Percentiles rank a stretch among this genome's conserved stretches.
phyloP scores from a whole-genome alignment of 2,797 vertebrate species.

The Fundulus diaphanus region DNA sequence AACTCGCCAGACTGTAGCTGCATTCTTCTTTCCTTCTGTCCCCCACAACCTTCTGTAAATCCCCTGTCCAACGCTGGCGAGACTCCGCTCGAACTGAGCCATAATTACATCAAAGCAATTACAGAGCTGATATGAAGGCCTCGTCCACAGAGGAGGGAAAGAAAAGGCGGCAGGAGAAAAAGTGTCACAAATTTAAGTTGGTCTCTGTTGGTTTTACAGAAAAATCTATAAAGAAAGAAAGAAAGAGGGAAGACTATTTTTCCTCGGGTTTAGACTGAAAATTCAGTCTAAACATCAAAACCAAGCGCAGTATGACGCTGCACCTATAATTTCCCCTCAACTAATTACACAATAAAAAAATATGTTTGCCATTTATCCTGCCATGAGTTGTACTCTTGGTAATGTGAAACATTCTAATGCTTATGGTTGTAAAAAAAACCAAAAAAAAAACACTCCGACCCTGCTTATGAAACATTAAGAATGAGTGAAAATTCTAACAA shows the following conservation, averaged over 20 bases:
- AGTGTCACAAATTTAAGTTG: conserved; percentile 34
- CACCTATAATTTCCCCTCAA: neutral
- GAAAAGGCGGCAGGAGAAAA: conserved; percentile 12
- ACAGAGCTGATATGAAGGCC: conserved; percentile 39
- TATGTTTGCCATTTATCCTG: neutral
- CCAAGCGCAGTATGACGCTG: too few relatives aligned
- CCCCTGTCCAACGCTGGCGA: conserved; percentile 32
- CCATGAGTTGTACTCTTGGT: neutral
- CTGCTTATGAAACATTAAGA: neutral
- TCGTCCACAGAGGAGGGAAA: conserved; percentile 40
- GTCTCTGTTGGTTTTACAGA: conserved; percentile 27
- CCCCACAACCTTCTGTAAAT: conserved; percentile 56
- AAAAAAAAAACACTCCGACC: neutral
- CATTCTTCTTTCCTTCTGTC: conserved; percentile 28
- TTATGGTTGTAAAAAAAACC: neutral
- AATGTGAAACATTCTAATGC: neutral
- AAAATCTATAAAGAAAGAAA: neutral
- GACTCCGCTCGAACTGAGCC: conserved; percentile 31
- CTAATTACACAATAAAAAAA: neutral
- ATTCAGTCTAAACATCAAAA: too few relatives aligned
- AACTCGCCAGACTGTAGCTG: neutral
- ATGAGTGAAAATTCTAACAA: neutral
- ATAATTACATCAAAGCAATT: conserved; percentile 68
- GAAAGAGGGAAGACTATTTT: neutral
- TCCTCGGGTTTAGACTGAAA: too few relatives aligned